Base-by-base conservation (phyloP, 2,888 invertebrate species). In the Folsomia manolachei region DNA sequence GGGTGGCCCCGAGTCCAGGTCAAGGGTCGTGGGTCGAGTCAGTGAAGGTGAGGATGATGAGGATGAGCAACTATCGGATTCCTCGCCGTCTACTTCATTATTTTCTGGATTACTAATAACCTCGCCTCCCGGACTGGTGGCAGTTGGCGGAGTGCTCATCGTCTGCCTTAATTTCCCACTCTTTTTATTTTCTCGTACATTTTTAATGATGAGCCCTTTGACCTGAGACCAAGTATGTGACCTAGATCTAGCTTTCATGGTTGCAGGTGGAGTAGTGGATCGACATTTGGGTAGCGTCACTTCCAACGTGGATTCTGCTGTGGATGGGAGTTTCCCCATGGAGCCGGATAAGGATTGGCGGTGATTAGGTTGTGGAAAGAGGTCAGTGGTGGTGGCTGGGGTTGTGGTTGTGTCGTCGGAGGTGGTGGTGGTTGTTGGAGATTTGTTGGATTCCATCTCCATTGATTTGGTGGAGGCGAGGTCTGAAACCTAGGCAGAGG, bases 151-250 rank as follows among this genome's bases (percentile, higher is more conserved):
- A 74, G 77, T 39, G 21, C 73, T 21, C n/a, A n/a, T n/a, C n/a
- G n/a, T n/a, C n/a, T n/a, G n/a, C n/a, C n/a, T n/a, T n/a, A n/a
- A n/a, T 14, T 63, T 39, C 4, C 26, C 67, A 9, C 62, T 69
- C 61, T 72, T 68, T 69, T 71, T 74, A n/a, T 73, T 72, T 25
- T 53, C 70, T 24, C 71, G 51, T 9, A 66, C 73, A 73, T 73
- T 69, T 19, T 78, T 74, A 24, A 73, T 76, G 2, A 78, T 76
- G 21, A 79, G 68, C 23, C 73, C 76, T 65, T 79, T 79, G n/a
- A 79, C 75, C 56, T 79, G 77, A 23, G 75, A 74, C 79, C 79
- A 79, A 2, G 76, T 78, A 66, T 75, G 74, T n/a, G 65, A 71
- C 19, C 72, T 26, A 26, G 39, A 70, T 24, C 72, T 70, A 14